These are phyloP conservation scores for Molossus molossus DNA, from an alignment of 2,797 vertebrate genomes.

Conservation along the genomic window DNA sequence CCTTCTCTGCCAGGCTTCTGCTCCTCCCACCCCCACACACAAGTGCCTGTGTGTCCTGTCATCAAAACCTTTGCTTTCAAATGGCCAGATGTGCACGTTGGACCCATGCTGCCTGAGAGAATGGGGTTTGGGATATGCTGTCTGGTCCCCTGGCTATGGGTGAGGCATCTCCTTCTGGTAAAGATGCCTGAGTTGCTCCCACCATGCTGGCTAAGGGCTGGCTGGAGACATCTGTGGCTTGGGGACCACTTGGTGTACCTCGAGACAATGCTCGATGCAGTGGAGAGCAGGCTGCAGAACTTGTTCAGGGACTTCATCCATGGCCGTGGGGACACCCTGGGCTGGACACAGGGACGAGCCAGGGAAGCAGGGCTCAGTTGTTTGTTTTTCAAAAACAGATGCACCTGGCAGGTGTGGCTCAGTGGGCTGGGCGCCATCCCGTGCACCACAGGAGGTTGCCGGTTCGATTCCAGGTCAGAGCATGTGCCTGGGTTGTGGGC, in stretches of 20 bases:
- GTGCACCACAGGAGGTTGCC: neutral
- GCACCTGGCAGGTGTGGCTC: neutral
- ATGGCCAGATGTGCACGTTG: accelerated
- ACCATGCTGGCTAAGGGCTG: accelerated
- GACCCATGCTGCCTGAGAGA: accelerated
- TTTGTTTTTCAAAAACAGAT: neutral
- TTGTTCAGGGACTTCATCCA: accelerated
- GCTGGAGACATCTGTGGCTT: accelerated
- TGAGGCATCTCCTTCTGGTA: accelerated
- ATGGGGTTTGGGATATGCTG: accelerated
- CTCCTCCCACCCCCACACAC: neutral
- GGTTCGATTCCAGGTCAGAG: neutral
- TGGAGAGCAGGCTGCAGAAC: neutral
- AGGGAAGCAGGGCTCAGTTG: neutral
- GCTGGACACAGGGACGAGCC: accelerated
- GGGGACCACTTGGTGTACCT: too few relatives aligned
- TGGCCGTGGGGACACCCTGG: accelerated
- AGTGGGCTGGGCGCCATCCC: too few relatives aligned
- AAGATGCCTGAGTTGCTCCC: neutral
- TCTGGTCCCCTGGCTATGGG: accelerated
- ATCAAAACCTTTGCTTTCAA: neutral
- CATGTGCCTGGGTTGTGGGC: neutral
- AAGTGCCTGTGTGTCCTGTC: neutral
- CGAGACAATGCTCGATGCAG: accelerated
- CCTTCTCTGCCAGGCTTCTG: neutral